Base-by-base conservation (phyloP, 2,113 vertebrate genomes). In the Thamnaconus septentrionalis region DNA sequence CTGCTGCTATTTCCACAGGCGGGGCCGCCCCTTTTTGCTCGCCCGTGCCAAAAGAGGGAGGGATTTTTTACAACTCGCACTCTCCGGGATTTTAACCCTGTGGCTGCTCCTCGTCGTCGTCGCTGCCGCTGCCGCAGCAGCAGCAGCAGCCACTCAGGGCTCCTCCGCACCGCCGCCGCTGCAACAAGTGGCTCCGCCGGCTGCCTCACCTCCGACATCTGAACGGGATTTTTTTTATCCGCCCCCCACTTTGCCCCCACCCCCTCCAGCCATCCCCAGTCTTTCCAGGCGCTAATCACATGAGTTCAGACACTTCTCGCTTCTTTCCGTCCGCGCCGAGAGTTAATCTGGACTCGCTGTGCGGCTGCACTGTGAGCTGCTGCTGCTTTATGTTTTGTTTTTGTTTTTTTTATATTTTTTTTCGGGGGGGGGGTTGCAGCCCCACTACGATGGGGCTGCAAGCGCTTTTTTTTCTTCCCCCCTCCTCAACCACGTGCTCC, bases 1-100 rank as follows among this genome's bases (percentile, higher is more conserved):
- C 84, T 89, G 87, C 88, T 89, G 89, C 88, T 89, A 92, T 94
- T 94, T 93, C 92, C 92, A 92, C 93, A 92, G 91, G 88, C 92
- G 84, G 92, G 90, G 90, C 93, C 93, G 92, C 93, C 94, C 93
- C 92, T 92, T 94, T 31, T 80, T 89, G 87, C 88, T 89, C 66
- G 89, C 82, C 90, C 91, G 86, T 90, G 91, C 92, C 91, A 93
- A 83, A 89, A 93, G 92, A 91, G 92, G 87, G 93, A 93, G 92
- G 93, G 86, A 83, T 91, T 90, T 91, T 90, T 86, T 85, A 85
- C 92, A 85, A 85, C 90, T 89, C 86, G 89, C 82, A 83, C 87
- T 89, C 82, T 1, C 91, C 81, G 83, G 92, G 87, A 92, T 89
- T 92, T 92, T 91, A 92, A 91, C 91, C 92, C 89, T 90, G 62